Conservation (phyloP, 2,113 vertebrate species). For the Prietella phreatophila region DNA sequence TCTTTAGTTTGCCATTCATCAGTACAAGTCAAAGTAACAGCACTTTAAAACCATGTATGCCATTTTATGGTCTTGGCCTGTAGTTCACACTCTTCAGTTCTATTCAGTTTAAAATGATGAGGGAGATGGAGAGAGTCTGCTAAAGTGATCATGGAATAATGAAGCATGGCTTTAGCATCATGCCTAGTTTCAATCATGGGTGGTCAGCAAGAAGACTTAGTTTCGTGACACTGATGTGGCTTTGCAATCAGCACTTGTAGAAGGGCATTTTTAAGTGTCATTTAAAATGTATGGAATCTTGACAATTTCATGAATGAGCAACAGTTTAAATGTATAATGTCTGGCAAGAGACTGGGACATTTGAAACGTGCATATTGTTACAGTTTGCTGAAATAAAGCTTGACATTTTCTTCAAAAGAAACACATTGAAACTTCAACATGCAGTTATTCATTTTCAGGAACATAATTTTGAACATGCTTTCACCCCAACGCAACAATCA, state of each 20-base stretch:
- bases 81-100: no score
- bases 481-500: no score
- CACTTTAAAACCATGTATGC: background rate
- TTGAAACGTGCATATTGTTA: background rate
- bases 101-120: no score
- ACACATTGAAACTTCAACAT: background rate
- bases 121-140: background rate
- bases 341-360: background rate
- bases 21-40: background rate
- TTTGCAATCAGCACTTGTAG: conserved; percentile 23
- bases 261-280: background rate
- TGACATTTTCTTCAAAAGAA: background rate
- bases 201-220: conserved; percentile 22
- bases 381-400: background rate
- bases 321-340: background rate
- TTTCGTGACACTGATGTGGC: conserved; percentile 43
- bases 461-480: no score
- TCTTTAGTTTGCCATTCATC: background rate
- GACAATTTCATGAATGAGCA: background rate
- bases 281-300: background rate
- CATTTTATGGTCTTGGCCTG: background rate
- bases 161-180: conserved; percentile 22
- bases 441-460: background rate
- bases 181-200: conserved; percentile 30
- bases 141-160: conserved; percentile 26